These are phyloP conservation scores for Cromileptes altivelis DNA, from an alignment of 2,113 vertebrate genomes.

Conservation along the genomic window DNA sequence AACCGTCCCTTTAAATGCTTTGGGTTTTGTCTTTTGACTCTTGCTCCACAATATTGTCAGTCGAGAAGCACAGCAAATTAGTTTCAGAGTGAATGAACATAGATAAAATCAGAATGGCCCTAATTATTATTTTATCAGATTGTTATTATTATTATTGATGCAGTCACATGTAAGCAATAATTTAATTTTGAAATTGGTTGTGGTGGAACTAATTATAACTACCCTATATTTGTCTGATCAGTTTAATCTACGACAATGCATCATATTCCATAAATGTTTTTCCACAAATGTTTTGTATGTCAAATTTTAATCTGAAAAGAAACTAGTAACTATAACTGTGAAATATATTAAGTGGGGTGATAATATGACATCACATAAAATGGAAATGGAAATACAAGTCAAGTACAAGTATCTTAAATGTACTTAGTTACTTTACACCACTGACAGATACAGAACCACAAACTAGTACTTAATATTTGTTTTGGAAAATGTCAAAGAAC, in stretches of 20 bases:
- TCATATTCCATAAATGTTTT: not conserved
- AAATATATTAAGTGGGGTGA: not conserved
- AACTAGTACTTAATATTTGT: not conserved
- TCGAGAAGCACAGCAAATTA: no score
- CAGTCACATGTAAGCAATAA: not conserved
- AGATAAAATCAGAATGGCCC: not conserved
- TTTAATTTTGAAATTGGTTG: not conserved
- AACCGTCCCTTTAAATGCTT: not conserved
- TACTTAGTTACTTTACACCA: not conserved
- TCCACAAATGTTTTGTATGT: no score
- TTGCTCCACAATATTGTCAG: not conserved
- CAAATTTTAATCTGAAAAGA: not conserved
- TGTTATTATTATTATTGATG: no score
- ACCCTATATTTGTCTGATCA: not conserved
- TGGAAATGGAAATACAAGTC: not conserved
- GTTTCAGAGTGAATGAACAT: no score
- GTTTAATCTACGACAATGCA: not conserved
- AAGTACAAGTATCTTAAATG: not conserved
- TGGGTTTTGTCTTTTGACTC: not conserved
- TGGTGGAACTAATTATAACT: not conserved
- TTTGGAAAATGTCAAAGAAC: not conserved
- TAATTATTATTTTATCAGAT: not conserved
- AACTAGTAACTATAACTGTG: not conserved
- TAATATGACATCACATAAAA: not conserved
- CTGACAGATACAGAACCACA: not conserved